Base-by-base conservation (phyloP, 2,888 invertebrate species). In the Diloba caeruleocephala region DNA sequence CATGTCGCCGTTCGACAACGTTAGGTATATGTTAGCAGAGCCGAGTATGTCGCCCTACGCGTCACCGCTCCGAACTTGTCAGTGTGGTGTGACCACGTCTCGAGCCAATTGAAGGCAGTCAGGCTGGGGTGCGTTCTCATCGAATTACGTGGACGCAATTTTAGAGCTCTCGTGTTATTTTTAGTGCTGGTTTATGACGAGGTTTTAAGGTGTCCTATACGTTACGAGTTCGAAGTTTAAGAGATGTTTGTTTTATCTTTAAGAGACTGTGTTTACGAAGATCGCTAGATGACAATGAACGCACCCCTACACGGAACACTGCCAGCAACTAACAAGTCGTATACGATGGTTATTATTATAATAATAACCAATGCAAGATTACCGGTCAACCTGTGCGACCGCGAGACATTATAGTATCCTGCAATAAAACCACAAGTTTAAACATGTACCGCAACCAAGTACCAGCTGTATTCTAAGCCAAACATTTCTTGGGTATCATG, bases 1-100 rank as follows among this genome's bases (percentile, higher is more conserved):
- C 79, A 79, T 74, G 81, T 76, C 76, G 79, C 79, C 83, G 85
- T 76, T 79, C 78, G 83, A 75, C 74, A 79, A 75, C 81, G 80
- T 73, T 67, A 74, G 61, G 53, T 41, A 44, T 7, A 55, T 55
- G 51, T 41, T 55, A 54, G 60, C 51, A 55, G 48, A 51, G 60
- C 52, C 57, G 52, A 43, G 29, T 21, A 39, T 37, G 36, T 19
- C 33, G 65, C 45, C 62, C 53, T 43, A 60, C 43, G 59, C 51
- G 58, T 36, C 42, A 42, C 32, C 37, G 59, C 46, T 43, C 45
- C 13, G 34, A 43, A 45, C 39, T 37, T 31, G 32, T 29, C 44
- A 31, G 51, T 33, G 17, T n/a, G 55, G 52, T 23, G 66, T 56
- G 38, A 36, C 31, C 53, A 33, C 63, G 46, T 34, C 32, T 26